These are phyloP conservation scores for Spermophilus dauricus DNA, from an alignment of 2,113 vertebrate genomes.

Conservation along the genomic window DNA sequence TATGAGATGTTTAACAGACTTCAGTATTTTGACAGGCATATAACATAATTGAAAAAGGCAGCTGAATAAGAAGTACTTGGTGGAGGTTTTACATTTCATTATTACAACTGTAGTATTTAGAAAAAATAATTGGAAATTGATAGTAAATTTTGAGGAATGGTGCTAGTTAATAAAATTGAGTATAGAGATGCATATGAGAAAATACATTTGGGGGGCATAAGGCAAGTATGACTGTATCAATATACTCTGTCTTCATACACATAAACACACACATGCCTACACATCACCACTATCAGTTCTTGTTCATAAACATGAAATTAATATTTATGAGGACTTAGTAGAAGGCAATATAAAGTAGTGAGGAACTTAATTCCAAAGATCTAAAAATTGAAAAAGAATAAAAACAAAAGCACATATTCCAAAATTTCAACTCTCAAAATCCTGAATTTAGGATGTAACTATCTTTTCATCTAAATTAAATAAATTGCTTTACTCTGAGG, in stretches of 20 bases:
- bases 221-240: background rate
- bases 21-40: background rate
- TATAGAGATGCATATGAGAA: background rate
- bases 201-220: background rate
- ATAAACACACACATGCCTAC: background rate
- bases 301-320: background rate
- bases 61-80: background rate
- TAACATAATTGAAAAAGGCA: background rate
- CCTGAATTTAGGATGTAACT: background rate
- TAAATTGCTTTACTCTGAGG: background rate
- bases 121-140: background rate
- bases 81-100: background rate
- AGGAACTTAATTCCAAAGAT: background rate
- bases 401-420: background rate
- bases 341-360: background rate
- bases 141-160: background rate
- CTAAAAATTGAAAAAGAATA: background rate
- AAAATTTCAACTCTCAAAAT: background rate
- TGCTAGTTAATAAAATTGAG: background rate
- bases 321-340: background rate
- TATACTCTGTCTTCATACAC: background rate
- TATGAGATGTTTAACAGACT: background rate
- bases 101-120: background rate
- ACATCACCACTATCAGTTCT: background rate
- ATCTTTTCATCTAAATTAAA: conserved; percentile 15